These are phyloP conservation scores for Platypus cylindrus DNA, from an alignment of 2,888 invertebrate genomes.

Conservation along the genomic window DNA sequence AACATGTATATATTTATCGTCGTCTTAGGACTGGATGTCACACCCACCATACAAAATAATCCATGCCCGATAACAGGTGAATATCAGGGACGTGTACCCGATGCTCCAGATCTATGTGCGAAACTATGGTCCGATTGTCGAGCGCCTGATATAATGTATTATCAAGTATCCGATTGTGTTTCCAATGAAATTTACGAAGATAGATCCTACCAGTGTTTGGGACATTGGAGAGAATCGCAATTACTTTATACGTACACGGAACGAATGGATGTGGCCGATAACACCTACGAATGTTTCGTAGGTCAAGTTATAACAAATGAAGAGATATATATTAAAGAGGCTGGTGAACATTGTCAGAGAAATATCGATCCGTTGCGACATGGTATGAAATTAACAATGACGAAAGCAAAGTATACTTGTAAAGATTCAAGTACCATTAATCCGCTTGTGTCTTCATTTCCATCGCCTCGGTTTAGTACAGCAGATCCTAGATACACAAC, in stretches of 20 bases:
- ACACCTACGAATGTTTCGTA: conserved; percentile 52
- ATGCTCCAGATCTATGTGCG: conserved; percentile 45
- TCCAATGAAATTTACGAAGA: conserved; percentile 50
- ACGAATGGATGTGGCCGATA: conserved; percentile 43
- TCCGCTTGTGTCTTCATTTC: conserved; percentile 5
- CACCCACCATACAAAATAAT: conserved; percentile 20
- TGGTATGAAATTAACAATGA: conserved; percentile 49
- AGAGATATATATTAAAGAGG: conserved; percentile 53
- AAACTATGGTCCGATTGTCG: conserved; percentile 52
- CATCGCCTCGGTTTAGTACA: conserved; percentile 11
- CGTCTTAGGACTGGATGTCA: conserved; percentile 20
- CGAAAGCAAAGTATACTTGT: conserved; percentile 28
- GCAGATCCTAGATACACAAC: conserved; percentile 14
- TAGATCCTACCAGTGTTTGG: conserved; percentile 50
- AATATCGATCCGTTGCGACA: conserved; percentile 43
- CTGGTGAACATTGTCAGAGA: conserved; percentile 50
- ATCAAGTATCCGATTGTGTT: conserved; percentile 48
- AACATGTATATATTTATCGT: conserved; percentile 2
- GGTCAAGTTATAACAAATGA: conserved; percentile 45
- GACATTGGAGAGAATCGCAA: conserved; percentile 51
- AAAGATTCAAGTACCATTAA: conserved; percentile 14
- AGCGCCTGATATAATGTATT: conserved; percentile 52
- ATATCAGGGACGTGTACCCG: conserved; percentile 50
- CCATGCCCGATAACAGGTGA: conserved; percentile 53
- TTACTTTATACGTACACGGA: conserved; percentile 52